Evolutionary conservation across 2,113 vertebrate genomes (phyloP), one percentile per base, ranked within the genome.

Genomic region (Poeciliopsis prolifica): DNA sequence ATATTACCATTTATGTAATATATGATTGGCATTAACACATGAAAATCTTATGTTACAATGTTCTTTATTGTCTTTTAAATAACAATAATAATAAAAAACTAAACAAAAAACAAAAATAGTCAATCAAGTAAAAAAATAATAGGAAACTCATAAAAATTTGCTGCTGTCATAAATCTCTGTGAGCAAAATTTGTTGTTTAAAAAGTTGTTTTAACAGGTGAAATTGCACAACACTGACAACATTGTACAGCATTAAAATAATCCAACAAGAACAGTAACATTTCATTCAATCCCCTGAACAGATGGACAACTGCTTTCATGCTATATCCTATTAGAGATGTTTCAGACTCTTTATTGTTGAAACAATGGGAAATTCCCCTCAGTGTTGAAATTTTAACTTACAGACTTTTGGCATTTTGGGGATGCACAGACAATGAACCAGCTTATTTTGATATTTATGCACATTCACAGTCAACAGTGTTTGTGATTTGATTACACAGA

Each of bases 401-500:
- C 35, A 15, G 60, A 35, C 13, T 54, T 68, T 44, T 74, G 58
- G 76, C 65, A 83, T 82, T 68, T 77, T 65, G 40, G 58, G 58
- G 44, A 77, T 58, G 62, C 65, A 69, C 70, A 70, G 80, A 80
- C 60, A 73, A 60, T 19, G 61, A 37, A 35, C 6, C 3, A 3
- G 14, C 65, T 70, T 54, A 19, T 28, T 28, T 68, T 82, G 65
- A 67, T 70, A 72, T 82, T 79, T 65, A 48, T 70, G 68, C 44
- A 33, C 19, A 40, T 44, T 77, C 64, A 61, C 40, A 29, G 71
- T 70, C 84, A 62, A 82, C 72, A 28, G 63, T 14, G 30, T 67
- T 68, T 79, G 80, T 72, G 78, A 40, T 81, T 80, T 80, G 71
- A 87, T 80, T 78, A 76, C 54, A 77, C 67, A 72, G 26, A 73